Conservation (phyloP, 2,113 vertebrate species). For the Lasiurus cinereus region DNA sequence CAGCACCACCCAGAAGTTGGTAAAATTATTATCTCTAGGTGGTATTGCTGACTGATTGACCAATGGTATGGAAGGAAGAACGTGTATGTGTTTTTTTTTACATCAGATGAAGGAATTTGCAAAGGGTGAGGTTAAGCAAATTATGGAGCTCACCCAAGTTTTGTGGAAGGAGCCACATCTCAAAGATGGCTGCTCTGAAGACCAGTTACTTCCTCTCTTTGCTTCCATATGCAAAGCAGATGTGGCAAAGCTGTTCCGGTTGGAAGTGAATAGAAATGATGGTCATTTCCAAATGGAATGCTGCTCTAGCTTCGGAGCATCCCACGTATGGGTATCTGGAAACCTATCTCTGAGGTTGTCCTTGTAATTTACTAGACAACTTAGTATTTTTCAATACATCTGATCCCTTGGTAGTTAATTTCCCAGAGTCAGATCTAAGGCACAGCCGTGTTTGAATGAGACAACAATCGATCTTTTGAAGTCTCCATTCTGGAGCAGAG, state of each 20-base stretch:
- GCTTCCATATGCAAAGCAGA: neutral
- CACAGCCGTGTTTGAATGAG: neutral
- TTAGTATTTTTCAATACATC: neutral
- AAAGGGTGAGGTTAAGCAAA: neutral
- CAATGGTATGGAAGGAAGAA: neutral
- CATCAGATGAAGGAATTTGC: neutral
- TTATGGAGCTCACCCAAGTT: neutral
- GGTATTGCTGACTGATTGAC: neutral
- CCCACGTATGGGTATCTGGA: neutral
- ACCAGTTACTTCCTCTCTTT: neutral
- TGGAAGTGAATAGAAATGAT: neutral
- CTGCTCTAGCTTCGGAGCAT: neutral
- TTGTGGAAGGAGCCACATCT: neutral
- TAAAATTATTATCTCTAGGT: neutral
- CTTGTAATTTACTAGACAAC: neutral
- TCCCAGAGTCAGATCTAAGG: neutral
- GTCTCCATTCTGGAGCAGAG: neutral
- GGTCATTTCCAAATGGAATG: neutral
- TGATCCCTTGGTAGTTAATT: neutral
- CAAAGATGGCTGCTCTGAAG: neutral
- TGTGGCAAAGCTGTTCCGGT: neutral
- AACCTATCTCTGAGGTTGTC: neutral
- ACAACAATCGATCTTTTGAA: neutral
- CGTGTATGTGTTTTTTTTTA: neutral
- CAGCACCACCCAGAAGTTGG: neutral